Conservation (phyloP, 2,888 invertebrate genomes). For the Yponomeuta evonymella region DNA sequence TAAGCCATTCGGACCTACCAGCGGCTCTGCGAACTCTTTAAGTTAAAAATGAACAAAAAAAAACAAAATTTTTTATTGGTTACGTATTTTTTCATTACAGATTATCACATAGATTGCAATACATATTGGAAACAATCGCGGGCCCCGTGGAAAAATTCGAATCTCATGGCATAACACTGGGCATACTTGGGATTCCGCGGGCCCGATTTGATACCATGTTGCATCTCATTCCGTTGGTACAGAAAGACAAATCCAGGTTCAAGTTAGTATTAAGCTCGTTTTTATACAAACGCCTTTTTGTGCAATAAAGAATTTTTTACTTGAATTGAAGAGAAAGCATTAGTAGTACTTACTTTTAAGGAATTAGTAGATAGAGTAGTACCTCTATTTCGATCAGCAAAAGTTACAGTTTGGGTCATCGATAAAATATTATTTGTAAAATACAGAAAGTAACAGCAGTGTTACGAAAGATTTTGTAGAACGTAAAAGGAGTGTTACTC, state of each 20-base stretch:
- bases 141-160: conserved; percentile 72
- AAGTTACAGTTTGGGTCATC: too few relatives aligned
- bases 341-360: conserved; percentile 21
- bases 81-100: conserved; percentile 24
- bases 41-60: too few relatives aligned
- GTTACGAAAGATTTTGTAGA: too few relatives aligned
- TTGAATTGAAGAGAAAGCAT: conserved; percentile 25
- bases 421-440: too few relatives aligned
- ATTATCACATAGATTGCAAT: conserved; percentile 56
- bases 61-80: too few relatives aligned
- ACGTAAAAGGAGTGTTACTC: too few relatives aligned
- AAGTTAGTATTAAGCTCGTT: conserved; percentile 23
- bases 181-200: conserved; percentile 77
- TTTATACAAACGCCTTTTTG: too few relatives aligned
- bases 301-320: too few relatives aligned
- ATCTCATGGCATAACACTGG: conserved; percentile 64
- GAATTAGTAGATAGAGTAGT: neutral
- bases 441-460: too few relatives aligned
- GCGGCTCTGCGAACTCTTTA: too few relatives aligned
- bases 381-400: too few relatives aligned
- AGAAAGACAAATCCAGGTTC: conserved; percentile 41
- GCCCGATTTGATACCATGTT: conserved; percentile 76
- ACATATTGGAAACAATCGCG: conserved; percentile 70
- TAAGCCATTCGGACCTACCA: too few relatives aligned
- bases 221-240: conserved; percentile 37